Base-by-base conservation (phyloP, 2,113 vertebrate species). In the Thomomys bottae region DNA sequence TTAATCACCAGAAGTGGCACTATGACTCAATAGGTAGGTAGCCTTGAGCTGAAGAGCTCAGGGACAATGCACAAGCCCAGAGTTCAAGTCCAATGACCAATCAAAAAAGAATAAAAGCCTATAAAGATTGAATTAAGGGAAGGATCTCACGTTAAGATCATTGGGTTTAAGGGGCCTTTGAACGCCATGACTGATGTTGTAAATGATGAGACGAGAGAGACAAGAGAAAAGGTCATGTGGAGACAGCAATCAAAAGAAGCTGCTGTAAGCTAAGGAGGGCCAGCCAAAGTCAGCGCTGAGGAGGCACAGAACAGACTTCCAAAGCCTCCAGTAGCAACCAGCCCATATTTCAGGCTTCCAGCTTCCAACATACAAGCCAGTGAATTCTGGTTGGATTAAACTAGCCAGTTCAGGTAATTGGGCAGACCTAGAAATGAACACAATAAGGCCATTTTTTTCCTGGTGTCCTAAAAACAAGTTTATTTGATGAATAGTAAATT, bases 241-340 rank as follows among this genome's bases (percentile, higher is more conserved):
- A 23, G 20, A 70, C 34, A 34, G 23, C 36, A 12, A 8, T 54
- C 4, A 32, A 26, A 49, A 24, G 0, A 2, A 4, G 59, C 5
- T 38, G 17, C 26, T 63, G 23, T 24, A 24, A 6, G 61, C 61
- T 23, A 63, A 63, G 57, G 57, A 59, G 15, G 6, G 57, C 57
- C 57, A 23, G 57, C 57, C 17, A 17, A 20, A 23, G 21, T 18
- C 57, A 59, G 57, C 15, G 20, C 15, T 17, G 57, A 59, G 57
- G 57, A 23, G 57, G 21, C 17, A 59, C 17, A 20, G 57, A 36
- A 36, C 68, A 70, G 34, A 70, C 5, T 21, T 12, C 14, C 45
- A 49, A 49, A 49, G 45, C 45, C 45, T 45, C 45, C 8, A 2
- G 45, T 45, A 45, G 45, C 45, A 49, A 49, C 45, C 45, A 49